These are phyloP conservation scores for Festucalex cinctus DNA, from an alignment of 2,113 vertebrate species.

Conservation along the genomic window DNA sequence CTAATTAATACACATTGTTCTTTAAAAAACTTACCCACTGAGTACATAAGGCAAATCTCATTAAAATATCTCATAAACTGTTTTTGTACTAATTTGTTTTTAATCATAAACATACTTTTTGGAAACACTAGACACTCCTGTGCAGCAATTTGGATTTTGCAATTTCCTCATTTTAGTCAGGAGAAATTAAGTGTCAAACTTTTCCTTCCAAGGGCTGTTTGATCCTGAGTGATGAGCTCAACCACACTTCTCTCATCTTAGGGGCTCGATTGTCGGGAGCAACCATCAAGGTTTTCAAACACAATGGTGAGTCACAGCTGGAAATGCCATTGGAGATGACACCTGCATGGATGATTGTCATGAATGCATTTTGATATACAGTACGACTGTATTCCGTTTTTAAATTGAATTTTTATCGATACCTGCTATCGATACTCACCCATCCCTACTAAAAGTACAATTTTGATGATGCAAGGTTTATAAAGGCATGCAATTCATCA, in stretches of 20 bases:
- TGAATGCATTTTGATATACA: not conserved
- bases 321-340: not conserved
- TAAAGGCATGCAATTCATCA: not conserved
- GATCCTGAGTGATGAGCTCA: slow-evolving; percentile 93
- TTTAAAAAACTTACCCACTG: not conserved
- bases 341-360: not conserved
- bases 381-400: not conserved
- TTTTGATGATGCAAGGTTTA: not conserved
- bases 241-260: slow-evolving; percentile 87
- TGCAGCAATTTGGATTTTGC: not conserved
- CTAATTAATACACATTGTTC: too few species aligned
- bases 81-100: not conserved
- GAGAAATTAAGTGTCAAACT: not conserved
- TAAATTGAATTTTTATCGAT: not conserved
- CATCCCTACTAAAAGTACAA: not conserved
- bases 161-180: not conserved
- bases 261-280: slow-evolving; percentile 89
- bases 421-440: too few species aligned
- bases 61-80: not conserved
- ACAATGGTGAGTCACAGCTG: slow-evolving; percentile 84
- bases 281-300: slow-evolving; percentile 88
- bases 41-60: not conserved
- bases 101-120: not conserved
- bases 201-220: slow-evolving; percentile 82
- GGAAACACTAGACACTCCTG: not conserved